Base-by-base conservation (phyloP, 2,797 vertebrate species). In the Rousettus madagascariensis region DNA sequence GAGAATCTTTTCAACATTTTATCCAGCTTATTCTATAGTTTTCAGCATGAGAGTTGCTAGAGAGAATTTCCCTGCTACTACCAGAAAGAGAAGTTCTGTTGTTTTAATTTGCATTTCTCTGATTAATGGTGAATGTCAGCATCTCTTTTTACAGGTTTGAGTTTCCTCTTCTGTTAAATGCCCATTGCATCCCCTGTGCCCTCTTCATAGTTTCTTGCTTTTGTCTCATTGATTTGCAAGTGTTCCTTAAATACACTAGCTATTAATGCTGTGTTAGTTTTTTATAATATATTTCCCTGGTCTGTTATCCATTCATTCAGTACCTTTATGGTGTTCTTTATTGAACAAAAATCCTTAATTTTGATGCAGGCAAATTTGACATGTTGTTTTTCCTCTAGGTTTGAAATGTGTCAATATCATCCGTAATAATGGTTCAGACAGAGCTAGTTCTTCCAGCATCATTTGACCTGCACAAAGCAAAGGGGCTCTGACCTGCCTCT, bases 41-140 rank as follows among this genome's bases (percentile, higher is more conserved):
- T 79, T 80, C 68, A 93, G 61, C 57, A 19, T 79, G n/a, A 92
- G 30, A 5, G 7, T 20, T 66, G 36, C 80, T 71, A 41, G 80
- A 36, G 53, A 59, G 30, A 26, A 8, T 36, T 65, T 61, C 8
- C 55, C 59, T 38, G 57, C 75, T 46, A 7, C 55, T n/a, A 10
- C 16, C 5, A 43, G 77, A 55, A 85, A 78, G 63, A 82, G 65
- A 82, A 36, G 49, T n/a, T 55, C 43, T 11, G 36, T 74, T 68
- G 94, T 83, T 79, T 78, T 79, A 33, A 90, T 92, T 80, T 93
- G 63, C 46, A 66, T 86, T 86, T 86, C 74, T 90, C 49, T 78
- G 83, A 49, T 78, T 36, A 53, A 68, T 0, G 1, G 28, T 24
- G 33, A 74, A 28, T 68, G 61, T 28, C 12, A 55, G 83, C 15